Base-by-base conservation (phyloP, 2,797 vertebrate genomes). In the Leptodactylus fallax region DNA sequence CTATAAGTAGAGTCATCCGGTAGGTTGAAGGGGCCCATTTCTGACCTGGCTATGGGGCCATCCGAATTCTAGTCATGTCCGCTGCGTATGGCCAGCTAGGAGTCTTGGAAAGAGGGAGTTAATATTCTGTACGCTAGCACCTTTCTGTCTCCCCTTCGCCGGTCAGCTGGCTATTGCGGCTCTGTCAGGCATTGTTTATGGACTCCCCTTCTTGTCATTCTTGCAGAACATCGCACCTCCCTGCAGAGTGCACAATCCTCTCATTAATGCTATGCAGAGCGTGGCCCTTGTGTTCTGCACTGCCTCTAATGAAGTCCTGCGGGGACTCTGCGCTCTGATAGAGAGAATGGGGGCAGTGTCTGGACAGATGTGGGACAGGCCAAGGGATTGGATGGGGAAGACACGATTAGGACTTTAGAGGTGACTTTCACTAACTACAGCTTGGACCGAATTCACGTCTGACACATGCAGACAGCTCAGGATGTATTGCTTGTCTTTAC, bases 221-320 rank as follows among this genome's bases (percentile, higher is more conserved):
- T 58, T 45, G 79, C 81, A 84, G 87, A 83, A 72, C 74, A 17
- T 77, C 3, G 71, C 72, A 25, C 69, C 56, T 61, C 71, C 53
- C 82, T 45, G 65, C 63, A 85, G 82, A 88, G 51, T 25, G 7
- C 16, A 11, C 27, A 13, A 78, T 65, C n/a, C 49, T 79, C 55
- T 85, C 61, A 89, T 86, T 82, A 83, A 56, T 86, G 47, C 71
- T 58, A 17, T 82, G 78, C 84, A 77, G 83, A 82, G 67, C 71
- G 19, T 82, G 69, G 79, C 83, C 78, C 13, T 71, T 36, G 67
- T 25, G 61, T 69, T 86, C 72, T n/a, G 58, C 51, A 16, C 72
- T 83, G 84, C 60, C 45, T 86, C 72, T 89, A 89, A 86, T 86
- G 85, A 89, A 86, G 84, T 89, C 88, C 88, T 83, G 36, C 83